These are phyloP conservation scores for Pipistrellus pygmaeus DNA, from an alignment of 2,797 vertebrate genomes.

Conservation along the genomic window DNA sequence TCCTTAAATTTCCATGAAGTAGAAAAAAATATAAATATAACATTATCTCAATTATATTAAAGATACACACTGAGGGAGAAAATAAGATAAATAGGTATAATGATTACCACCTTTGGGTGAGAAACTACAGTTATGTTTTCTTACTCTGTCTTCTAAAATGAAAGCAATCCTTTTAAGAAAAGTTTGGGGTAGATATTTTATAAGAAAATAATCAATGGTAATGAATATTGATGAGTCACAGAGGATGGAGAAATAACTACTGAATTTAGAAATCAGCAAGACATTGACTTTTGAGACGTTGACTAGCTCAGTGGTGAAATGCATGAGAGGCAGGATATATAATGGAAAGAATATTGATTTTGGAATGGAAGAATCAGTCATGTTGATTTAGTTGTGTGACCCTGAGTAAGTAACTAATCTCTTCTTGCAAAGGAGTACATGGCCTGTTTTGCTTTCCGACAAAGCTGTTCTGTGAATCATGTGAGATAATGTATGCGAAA, in stretches of 20 bases:
- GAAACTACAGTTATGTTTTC: neutral
- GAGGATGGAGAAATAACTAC: neutral
- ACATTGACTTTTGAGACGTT: neutral
- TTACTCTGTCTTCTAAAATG: conserved; percentile 7
- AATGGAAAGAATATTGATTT: neutral
- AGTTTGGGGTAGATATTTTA: neutral
- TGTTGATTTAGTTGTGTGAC: neutral
- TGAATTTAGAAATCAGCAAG: neutral
- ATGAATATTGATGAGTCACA: neutral
- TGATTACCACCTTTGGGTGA: neutral
- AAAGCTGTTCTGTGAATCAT: neutral
- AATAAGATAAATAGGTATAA: neutral
- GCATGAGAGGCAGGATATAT: neutral
- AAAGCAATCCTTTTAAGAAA: neutral
- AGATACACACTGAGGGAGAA: neutral
- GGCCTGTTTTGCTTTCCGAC: neutral
- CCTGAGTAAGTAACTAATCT: neutral
- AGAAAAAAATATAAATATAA: neutral
- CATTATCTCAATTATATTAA: conserved; percentile 1
- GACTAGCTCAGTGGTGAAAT: neutral
- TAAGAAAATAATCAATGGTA: conserved; percentile 6
- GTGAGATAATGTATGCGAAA: neutral
- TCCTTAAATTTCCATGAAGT: conserved; percentile 16
- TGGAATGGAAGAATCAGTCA: conserved; percentile 3
- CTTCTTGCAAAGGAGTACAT: neutral